Evolutionary conservation across 2,797 vertebrate species (phyloP), one percentile per base, ranked within the genome.

Genomic region (Lepilemur ruficaudatus): DNA sequence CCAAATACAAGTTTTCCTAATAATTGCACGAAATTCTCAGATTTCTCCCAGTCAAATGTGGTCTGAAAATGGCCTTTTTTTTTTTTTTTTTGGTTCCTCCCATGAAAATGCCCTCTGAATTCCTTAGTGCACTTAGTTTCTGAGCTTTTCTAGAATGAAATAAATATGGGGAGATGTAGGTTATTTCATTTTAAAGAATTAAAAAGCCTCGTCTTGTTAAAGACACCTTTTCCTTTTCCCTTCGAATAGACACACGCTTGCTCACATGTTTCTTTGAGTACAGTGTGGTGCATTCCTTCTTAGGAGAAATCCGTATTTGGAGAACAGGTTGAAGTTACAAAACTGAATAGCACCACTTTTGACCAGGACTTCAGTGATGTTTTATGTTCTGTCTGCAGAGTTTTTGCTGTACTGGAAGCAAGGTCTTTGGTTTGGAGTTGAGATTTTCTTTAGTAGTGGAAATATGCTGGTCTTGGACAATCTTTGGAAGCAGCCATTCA

Each of bases 151-250:
- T 78, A n/a, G 50, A 89, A 11, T 80, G 57, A 91, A 86, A 52
- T 65, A 55, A 17, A 25, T 48, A 4, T 43, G n/a, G 23, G 63
- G 41, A 69, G 69, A 69, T 57, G 50, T 59, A 30, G 22, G 22
- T 79, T 90, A 15, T 78, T 95, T 80, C 76, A 63, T 91, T 84
- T 94, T 94, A 72, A 41, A 80, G 70, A 93, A 81, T 93, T 52
- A 61, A 95, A 80, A 79, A 94, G 17, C 20, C 23, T 63, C 28
- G 11, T 78, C 35, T 80, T 93, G 41, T 52, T 67, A 23, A 65
- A 88, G 61, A 55, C 5, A 25, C 20, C 20, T 79, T 43, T 48
- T 38, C 20, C 11, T 35, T 69, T 30, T 55, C 12, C 48, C 43
- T 43, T 17, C 12, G 10, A 17, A 30, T 30, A 61, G 50, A 7